phyloP scores from a whole-genome alignment of 2,888 invertebrate genomes.

The Aquatica leii region DNA sequence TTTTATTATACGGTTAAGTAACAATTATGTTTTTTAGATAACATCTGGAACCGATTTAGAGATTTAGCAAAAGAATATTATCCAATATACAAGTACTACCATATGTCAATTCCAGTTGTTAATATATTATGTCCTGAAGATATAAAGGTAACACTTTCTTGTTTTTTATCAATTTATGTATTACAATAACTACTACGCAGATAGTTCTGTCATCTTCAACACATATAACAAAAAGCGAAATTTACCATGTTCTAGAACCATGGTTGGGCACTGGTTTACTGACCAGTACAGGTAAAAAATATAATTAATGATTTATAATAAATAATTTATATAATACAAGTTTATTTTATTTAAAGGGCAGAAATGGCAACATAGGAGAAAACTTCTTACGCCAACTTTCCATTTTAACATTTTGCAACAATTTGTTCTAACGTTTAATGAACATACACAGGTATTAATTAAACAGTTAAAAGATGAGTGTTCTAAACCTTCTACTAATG shows the following conservation, averaged over 20 bases:
- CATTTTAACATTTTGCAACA: slow-evolving; percentile 58
- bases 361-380: slow-evolving; percentile 59
- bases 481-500: slow-evolving; percentile 50
- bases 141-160: background rate
- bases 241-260: background rate
- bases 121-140: background rate
- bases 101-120: background rate
- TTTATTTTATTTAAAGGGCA: slow-evolving; percentile 52
- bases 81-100: background rate
- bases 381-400: slow-evolving; percentile 59
- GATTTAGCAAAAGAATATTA: background rate
- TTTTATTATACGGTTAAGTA: too few relatives aligned
- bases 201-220: background rate
- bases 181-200: too few relatives aligned
- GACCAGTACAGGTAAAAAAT: slow-evolving; percentile 7
- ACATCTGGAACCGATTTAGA: background rate
- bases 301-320: background rate
- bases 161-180: too few relatives aligned
- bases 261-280: slow-evolving; percentile 10
- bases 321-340: too few relatives aligned
- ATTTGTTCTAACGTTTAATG: slow-evolving; percentile 52
- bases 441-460: slow-evolving; percentile 51
- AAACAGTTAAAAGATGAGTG: slow-evolving; percentile 44
- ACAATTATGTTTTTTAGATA: background rate
- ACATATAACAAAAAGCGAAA: background rate